Conservation (phyloP, 2,113 vertebrate genomes). For the Ophthalmolycus amberensis region DNA sequence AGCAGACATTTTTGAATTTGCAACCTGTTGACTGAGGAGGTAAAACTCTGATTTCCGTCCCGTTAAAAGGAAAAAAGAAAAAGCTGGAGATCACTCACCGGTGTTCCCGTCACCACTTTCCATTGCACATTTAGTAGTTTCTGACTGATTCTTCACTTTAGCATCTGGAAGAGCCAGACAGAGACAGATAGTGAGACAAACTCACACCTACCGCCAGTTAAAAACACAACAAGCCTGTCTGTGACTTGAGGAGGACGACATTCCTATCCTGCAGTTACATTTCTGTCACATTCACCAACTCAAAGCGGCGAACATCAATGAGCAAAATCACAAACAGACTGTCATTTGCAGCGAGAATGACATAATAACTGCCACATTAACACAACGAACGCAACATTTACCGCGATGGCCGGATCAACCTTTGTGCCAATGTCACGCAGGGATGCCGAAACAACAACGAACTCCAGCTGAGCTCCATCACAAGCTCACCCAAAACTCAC, state of each 20-base stretch:
- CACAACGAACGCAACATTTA: not conserved
- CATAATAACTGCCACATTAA: not conserved
- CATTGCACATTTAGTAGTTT: slow-evolving; percentile 95
- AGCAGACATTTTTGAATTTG: slow-evolving; percentile 4
- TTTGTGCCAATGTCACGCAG: not conserved
- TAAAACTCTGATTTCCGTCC: slow-evolving; percentile 11
- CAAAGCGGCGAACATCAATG: not conserved
- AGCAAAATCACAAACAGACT: not conserved
- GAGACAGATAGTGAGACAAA: slow-evolving; percentile 72
- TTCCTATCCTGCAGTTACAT: not conserved
- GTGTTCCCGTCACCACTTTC: slow-evolving; percentile 92
- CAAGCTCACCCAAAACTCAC: slow-evolving; percentile 74
- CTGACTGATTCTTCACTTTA: slow-evolving; percentile 99
- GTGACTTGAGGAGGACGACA: not conserved
- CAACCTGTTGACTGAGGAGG: slow-evolving; percentile 63
- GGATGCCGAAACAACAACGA: not conserved
- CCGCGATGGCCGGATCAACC: not conserved
- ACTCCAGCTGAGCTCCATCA: slow-evolving; percentile 30
- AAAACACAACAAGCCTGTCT: slow-evolving; percentile 6
- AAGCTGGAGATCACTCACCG: slow-evolving; percentile 84
- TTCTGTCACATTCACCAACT: slow-evolving; percentile 3
- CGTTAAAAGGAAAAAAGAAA: not conserved
- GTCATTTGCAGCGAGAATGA: not conserved
- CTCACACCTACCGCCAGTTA: slow-evolving; percentile 20
- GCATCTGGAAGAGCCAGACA: slow-evolving; percentile 89